A percentile compares a stretch with the other conserved stretches of the same genome.
Evolutionary conservation across 64 coral and sea anemone species (phyloP).

Genomic region (Porites australiensis): DNA sequence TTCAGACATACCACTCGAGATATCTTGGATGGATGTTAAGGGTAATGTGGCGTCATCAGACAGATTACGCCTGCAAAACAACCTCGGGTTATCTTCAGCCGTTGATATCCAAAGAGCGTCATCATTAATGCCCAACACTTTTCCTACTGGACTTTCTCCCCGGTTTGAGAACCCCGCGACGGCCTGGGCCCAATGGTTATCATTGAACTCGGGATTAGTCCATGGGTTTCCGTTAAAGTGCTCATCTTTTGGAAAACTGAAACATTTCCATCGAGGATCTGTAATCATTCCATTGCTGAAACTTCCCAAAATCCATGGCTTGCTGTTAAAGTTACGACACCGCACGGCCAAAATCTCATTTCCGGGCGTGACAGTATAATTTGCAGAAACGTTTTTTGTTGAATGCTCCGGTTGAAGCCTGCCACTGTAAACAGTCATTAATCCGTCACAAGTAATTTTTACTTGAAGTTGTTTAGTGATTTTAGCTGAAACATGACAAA

Average conservation of each 20-base stretch:
- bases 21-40: too few relatives aligned
- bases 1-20: too few relatives aligned
- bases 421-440: not conserved
- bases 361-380: not conserved
- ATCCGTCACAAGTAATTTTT: not conserved
- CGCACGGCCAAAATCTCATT: not conserved
- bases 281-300: not conserved
- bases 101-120: not conserved
- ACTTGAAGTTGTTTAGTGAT: not conserved
- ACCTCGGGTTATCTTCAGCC: not conserved
- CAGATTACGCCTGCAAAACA: too few relatives aligned
- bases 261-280: not conserved
- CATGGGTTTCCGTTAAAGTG: not conserved
- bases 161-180: not conserved
- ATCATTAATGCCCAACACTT: not conserved
- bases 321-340: not conserved
- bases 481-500: too few relatives aligned
- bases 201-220: not conserved
- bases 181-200: not conserved
- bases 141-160: not conserved
- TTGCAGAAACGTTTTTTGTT: not conserved
- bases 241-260: not conserved
- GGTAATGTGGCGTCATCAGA: too few relatives aligned
- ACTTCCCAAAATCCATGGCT: slow-evolving; percentile 1
- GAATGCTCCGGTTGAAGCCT: not conserved